These are phyloP conservation scores for Pseudorhombus dupliciocellatus DNA, from an alignment of 2,113 vertebrate species.

Conservation along the genomic window DNA sequence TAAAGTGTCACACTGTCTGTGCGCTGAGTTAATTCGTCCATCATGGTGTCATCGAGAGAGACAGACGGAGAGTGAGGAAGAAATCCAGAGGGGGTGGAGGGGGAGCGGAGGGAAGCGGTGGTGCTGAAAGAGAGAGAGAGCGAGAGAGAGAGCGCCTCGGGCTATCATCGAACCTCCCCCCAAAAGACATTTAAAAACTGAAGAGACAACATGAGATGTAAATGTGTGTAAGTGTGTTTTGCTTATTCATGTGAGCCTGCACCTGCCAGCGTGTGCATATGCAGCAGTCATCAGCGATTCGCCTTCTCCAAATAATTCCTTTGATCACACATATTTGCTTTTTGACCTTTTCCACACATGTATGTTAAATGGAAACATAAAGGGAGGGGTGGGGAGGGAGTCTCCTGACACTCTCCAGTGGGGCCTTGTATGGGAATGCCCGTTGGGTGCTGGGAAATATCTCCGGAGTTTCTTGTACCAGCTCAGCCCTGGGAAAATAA, in stretches of 20 bases:
- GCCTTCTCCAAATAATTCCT: slow-evolving; percentile 32
- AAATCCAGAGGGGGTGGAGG: background rate
- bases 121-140: background rate
- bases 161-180: slow-evolving; percentile 49
- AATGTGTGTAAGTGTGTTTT: background rate
- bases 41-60: background rate
- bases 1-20: background rate
- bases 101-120: background rate
- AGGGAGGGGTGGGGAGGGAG: background rate
- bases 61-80: background rate
- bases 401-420: too few relatives aligned
- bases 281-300: slow-evolving; percentile 34
- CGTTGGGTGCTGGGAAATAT: too few relatives aligned
- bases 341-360: slow-evolving; percentile 13
- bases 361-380: background rate
- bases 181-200: background rate
- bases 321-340: slow-evolving; percentile 48
- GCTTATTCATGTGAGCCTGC: background rate
- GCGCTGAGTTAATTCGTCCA: slow-evolving; percentile 11
- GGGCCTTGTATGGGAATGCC: too few relatives aligned
- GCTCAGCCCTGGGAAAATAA: too few relatives aligned
- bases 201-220: background rate
- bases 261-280: slow-evolving; percentile 1
- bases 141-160: slow-evolving; percentile 25
- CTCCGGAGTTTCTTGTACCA: too few relatives aligned